These are phyloP conservation scores for Aphrophora alni DNA, from an alignment of 2,888 invertebrate species.

Conservation along the genomic window DNA sequence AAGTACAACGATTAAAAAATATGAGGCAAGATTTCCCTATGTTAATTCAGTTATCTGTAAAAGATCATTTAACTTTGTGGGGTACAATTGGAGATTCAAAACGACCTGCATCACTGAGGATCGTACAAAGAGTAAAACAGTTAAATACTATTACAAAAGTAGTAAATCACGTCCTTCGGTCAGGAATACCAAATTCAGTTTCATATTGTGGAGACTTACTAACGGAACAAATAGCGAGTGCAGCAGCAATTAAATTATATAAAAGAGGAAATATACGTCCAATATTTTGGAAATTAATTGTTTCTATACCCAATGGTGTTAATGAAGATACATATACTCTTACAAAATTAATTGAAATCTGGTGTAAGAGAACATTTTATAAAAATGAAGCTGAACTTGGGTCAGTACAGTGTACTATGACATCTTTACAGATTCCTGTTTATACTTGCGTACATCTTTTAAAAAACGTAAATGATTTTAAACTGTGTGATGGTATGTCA, in stretches of 20 bases:
- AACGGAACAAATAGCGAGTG: constrained; percentile 39
- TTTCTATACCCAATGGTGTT: constrained; percentile 42
- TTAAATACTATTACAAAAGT: constrained; percentile 38
- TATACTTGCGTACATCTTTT: constrained; percentile 29
- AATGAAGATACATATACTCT: constrained; percentile 21
- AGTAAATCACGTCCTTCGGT: constrained; percentile 37
- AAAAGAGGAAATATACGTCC: constrained; percentile 39
- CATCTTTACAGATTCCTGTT: constrained; percentile 28
- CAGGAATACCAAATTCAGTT: constrained; percentile 29
- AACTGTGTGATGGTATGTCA: constrained; percentile 18
- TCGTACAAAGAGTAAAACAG: constrained; percentile 39
- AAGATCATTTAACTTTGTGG: constrained; percentile 44
- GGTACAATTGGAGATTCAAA: constrained; percentile 28
- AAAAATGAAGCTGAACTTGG: constrained; percentile 21
- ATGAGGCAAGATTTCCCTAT: constrained; percentile 57
- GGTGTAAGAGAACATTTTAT: constrained; percentile 32
- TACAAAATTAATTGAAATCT: constrained; percentile 28
- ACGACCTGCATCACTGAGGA: constrained; percentile 7
- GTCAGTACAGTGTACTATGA: constrained; percentile 26
- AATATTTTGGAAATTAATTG: constrained; percentile 46
- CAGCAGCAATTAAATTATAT: constrained; percentile 5
- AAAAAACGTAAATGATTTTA: neutral
- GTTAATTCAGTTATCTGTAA: constrained; percentile 37
- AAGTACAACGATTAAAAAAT: constrained; percentile 52
- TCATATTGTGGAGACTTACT: constrained; percentile 39